phyloP scores from a whole-genome alignment of 1,140 invertebrate species.

The Nilaparvata lugens region DNA sequence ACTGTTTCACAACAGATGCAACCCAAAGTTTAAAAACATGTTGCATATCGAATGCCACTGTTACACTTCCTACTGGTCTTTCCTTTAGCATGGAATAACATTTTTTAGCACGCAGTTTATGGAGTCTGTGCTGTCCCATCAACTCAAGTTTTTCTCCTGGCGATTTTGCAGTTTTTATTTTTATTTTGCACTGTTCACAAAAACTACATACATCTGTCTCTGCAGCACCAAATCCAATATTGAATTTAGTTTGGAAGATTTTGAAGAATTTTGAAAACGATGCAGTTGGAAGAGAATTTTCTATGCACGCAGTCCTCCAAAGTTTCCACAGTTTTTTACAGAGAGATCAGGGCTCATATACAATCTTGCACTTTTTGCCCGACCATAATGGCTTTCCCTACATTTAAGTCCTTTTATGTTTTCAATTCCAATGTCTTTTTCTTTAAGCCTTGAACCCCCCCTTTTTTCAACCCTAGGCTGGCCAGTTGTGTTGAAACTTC shows the following conservation, averaged over 20 bases:
- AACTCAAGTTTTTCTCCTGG: too few species aligned
- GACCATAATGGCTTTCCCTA: conserved; percentile 8
- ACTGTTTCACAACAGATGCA: too few species aligned
- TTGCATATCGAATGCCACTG: too few species aligned
- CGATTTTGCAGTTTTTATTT: background rate
- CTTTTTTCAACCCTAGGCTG: conserved; percentile 4
- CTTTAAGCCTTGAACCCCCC: background rate
- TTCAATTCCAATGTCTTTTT: background rate
- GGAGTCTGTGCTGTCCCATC: too few species aligned
- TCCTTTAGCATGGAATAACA: too few species aligned
- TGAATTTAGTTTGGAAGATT: conserved; percentile 8
- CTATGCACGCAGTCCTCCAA: background rate
- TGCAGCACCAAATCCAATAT: conserved; percentile 4
- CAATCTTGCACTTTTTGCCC: conserved; percentile 2
- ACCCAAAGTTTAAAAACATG: too few species aligned
- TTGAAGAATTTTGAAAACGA: conserved; percentile 4
- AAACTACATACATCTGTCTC: conserved; percentile 4
- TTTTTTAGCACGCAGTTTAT: too few species aligned
- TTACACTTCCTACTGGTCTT: too few species aligned
- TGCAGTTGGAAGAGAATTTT: background rate
- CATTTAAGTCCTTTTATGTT: background rate
- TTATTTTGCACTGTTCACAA: conserved; percentile 1
- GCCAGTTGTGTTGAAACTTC: background rate
- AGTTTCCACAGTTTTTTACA: conserved; percentile 8
- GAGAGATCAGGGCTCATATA: conserved; percentile 2